A percentile compares a stretch with the other conserved stretches of the same genome.
phyloP scores from a whole-genome alignment of 92 coral and sea anemone species.

The Blastomussa wellsi region DNA sequence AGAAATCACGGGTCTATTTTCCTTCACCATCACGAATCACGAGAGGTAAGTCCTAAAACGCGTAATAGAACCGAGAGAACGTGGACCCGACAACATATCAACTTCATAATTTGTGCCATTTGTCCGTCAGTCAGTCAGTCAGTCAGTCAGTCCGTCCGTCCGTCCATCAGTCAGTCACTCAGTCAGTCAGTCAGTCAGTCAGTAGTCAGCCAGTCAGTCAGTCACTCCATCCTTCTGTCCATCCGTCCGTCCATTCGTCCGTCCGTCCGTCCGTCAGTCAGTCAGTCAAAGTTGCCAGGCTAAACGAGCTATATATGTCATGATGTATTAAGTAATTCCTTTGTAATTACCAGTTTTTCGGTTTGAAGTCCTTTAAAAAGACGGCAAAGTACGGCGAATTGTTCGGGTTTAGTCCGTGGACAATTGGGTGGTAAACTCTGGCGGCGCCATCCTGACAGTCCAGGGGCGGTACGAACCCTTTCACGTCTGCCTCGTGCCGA shows the following conservation, averaged over 20 bases:
- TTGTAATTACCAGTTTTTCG: slow-evolving; percentile 43
- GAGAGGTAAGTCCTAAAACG: too few species aligned
- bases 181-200: background rate
- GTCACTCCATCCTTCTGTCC: background rate
- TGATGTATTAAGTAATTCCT: too few species aligned
- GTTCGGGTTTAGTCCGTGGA: slow-evolving; percentile 34
- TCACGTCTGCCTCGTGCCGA: slow-evolving; percentile 27
- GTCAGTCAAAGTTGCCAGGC: background rate
- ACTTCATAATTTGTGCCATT: too few species aligned
- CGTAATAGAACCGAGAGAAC: too few species aligned
- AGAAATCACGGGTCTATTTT: too few species aligned
- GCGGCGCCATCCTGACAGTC: slow-evolving; percentile 57
- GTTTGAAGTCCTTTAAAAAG: slow-evolving; percentile 46
- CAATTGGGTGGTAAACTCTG: slow-evolving; percentile 51
- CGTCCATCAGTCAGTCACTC: background rate
- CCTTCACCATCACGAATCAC: too few species aligned
- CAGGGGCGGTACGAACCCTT: slow-evolving; percentile 43
- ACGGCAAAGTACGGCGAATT: slow-evolving; percentile 54
- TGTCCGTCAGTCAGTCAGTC: background rate
- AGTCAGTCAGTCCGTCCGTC: background rate
- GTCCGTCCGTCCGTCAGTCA: background rate
- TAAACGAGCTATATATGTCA: too few species aligned
- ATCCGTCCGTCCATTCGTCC: background rate
- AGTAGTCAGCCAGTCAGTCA: background rate
- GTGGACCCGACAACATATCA: too few species aligned